Evolutionary conservation across 2,888 invertebrate species (phyloP).

Genomic region (Plusia festucae): DNA sequence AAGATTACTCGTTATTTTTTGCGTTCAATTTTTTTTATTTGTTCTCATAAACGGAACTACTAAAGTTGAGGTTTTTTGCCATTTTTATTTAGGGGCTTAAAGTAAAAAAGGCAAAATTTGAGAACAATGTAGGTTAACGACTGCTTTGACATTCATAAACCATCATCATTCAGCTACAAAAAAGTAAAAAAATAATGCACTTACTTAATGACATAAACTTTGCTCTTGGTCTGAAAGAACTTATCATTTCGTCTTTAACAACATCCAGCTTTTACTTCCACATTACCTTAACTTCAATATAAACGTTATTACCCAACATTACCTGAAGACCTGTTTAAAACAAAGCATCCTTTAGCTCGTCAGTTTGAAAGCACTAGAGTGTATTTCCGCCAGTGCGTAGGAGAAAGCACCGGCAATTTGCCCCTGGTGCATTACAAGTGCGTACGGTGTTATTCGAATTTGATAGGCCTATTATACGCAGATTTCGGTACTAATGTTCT

Average conservation of each 20-base stretch:
- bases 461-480: constrained; percentile 56
- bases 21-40: constrained; percentile 1
- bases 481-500: constrained; percentile 48
- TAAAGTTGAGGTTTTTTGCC: no score
- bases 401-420: constrained; percentile 72
- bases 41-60: neutral
- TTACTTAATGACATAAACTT: neutral
- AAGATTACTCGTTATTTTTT: constrained; percentile 8
- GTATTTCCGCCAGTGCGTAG: constrained; percentile 64
- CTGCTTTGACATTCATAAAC: no score
- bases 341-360: constrained; percentile 51
- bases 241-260: neutral
- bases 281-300: neutral
- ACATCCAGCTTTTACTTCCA: neutral
- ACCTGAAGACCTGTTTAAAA: constrained; percentile 39
- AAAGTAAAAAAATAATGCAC: neutral
- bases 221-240: neutral
- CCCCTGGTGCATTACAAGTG: constrained; percentile 57
- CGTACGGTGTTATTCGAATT: constrained; percentile 60
- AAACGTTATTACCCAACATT: constrained; percentile 27
- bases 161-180: no score
- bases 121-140: neutral
- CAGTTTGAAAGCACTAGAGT: constrained; percentile 48
- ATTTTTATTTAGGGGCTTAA: neutral
- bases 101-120: neutral